Evolutionary conservation across 2,888 invertebrate species (phyloP).

Genomic region (Pachymerium ferrugineum): DNA sequence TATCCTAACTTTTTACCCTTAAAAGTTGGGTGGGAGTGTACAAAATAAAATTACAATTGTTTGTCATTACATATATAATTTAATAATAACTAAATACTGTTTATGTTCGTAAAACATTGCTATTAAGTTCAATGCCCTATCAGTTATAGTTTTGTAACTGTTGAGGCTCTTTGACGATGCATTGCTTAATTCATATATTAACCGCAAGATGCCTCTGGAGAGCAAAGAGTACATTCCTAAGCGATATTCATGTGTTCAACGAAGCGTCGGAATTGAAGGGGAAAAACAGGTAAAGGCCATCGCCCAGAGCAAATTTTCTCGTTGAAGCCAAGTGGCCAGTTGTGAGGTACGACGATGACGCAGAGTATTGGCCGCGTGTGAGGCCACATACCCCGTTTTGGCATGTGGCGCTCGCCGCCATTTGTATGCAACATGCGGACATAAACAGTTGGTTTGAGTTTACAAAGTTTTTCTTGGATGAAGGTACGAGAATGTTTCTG

Average conservation of each 20-base stretch:
- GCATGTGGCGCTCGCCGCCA: constrained; percentile 20
- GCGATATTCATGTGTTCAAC: neutral
- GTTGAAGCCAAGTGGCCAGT: constrained; percentile 6
- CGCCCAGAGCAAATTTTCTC: constrained; percentile 6
- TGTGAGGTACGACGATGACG: constrained; percentile 11
- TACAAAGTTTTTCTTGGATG: neutral
- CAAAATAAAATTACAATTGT: too few relatives aligned
- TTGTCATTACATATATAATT: too few relatives aligned
- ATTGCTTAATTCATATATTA: constrained; percentile 10
- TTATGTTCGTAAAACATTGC: too few relatives aligned
- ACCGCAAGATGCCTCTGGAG: constrained; percentile 20
- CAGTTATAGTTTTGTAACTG: too few relatives aligned
- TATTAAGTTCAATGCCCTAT: too few relatives aligned
- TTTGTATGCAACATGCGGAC: neutral
- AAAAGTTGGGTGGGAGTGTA: too few relatives aligned
- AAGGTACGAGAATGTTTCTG: neutral
- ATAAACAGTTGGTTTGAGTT: neutral
- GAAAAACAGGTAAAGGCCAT: constrained; percentile 18
- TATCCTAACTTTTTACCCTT: too few relatives aligned
- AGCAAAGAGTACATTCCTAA: neutral
- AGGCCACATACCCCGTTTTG: constrained; percentile 15
- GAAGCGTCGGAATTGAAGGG: constrained; percentile 11
- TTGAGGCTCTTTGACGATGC: neutral
- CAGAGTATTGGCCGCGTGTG: constrained; percentile 15
- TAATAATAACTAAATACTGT: too few relatives aligned